Evolutionary conservation across 2,888 invertebrate genomes (phyloP), one percentile per base, ranked within the genome.

Genomic region (Agonopterix alstromeriana): DNA sequence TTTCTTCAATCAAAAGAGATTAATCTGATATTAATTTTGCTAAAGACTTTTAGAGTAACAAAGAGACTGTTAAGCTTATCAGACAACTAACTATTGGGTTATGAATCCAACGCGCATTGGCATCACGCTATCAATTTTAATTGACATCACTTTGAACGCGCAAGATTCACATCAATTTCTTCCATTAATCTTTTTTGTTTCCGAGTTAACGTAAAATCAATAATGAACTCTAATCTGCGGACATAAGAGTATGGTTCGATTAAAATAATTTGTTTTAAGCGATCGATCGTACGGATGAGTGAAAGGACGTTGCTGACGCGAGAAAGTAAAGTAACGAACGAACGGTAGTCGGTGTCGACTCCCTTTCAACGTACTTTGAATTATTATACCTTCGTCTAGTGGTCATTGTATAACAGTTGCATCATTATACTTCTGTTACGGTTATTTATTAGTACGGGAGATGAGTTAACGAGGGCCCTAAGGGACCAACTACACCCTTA

Each of bases 321-420:
- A 27, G 27, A 27, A 27, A 27, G 27, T 27, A 27, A 27, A 27
- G 27, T 27, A 27, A 27, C 27, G 2, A 5, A 27, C 27, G 27
- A 12, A 42, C 10, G 11, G 11, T 11, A 45, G 45, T 36, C 17
- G 8, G 8, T 42, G 12, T 12, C 12, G 8, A 42, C 42, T 42
- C 10, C 42, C 63, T 61, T 65, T 64, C 63, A 51, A 59, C 47
- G 45, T 56, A 53, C 50, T 50, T 53, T 42, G 47, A 45, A 53
- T 48, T 50, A 35, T 48, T 36, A 47, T 40, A 40, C 43, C 43
- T 43, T 45, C 38, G 10, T 45, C 38, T 17, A 43, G 42, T 45
- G 52, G 51, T 43, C 45, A 54, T 55, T 59, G 52, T 55, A 51
- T 55, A 55, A 59, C 53, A 43, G 48, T 59, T 56, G 53, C 55